phyloP scores from a whole-genome alignment of 2,113 vertebrate species.

The Blennius ocellaris region DNA sequence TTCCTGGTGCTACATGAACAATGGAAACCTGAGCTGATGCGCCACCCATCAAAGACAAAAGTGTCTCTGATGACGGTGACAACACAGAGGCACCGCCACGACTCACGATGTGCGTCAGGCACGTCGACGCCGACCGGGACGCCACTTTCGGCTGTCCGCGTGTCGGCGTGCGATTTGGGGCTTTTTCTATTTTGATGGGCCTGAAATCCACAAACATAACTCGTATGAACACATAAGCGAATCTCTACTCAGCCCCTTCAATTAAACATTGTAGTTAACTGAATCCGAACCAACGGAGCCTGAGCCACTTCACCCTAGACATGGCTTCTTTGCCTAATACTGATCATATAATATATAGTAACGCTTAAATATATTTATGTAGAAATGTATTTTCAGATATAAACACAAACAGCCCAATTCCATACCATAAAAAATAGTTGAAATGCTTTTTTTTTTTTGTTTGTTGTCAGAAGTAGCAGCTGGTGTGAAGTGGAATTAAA shows the following conservation, averaged over 20 bases:
- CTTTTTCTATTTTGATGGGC: background rate
- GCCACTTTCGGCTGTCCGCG: background rate
- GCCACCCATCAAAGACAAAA: conserved; percentile 16
- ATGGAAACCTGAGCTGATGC: conserved; percentile 37
- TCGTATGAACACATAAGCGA: conserved; percentile 18
- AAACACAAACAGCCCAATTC: conserved; percentile 68
- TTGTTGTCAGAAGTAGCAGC: conserved; percentile 53
- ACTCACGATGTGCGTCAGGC: conserved; percentile 20
- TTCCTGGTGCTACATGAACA: conserved; percentile 27
- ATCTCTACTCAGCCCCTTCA: conserved; percentile 9
- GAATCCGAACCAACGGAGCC: conserved; percentile 11
- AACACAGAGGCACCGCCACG: conserved; percentile 23
- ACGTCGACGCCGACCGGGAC: conserved; percentile 4
- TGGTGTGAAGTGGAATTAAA: conserved; percentile 16
- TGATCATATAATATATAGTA: conserved; percentile 86
- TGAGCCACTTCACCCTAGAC: conserved; percentile 55
- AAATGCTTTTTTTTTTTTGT: conserved; percentile 57
- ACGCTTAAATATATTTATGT: conserved; percentile 78
- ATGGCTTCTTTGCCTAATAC: conserved; percentile 84
- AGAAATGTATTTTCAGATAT: conserved; percentile 80
- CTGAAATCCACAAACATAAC: background rate
- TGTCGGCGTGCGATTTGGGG: conserved; percentile 1
- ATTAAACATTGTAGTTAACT: conserved; percentile 16
- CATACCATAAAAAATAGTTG: conserved; percentile 64
- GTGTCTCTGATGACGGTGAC: conserved; percentile 19